Percentiles rank a stretch among this genome's conserved stretches.
Evolutionary conservation across 2,888 invertebrate genomes (phyloP).

Genomic region (Trissolcus brochymenae): DNA sequence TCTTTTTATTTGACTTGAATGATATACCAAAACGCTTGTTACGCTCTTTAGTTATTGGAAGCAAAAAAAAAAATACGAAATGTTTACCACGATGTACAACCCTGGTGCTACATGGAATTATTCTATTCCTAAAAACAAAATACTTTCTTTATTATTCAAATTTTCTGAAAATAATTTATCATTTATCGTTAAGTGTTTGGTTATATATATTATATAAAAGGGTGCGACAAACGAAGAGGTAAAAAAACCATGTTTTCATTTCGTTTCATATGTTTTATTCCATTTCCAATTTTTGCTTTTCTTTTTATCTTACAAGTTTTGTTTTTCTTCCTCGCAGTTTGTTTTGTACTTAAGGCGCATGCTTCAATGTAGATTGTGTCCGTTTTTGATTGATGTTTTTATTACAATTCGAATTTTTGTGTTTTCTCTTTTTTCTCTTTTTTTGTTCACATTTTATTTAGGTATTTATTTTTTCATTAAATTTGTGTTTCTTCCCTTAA

Average conservation of each 20-base stretch:
- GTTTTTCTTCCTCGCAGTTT: conserved; percentile 62
- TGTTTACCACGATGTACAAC: conserved; percentile 68
- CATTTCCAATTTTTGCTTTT: conserved; percentile 43
- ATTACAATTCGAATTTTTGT: conserved; percentile 10
- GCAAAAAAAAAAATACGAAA: conserved; percentile 59
- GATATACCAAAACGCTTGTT: conserved; percentile 51
- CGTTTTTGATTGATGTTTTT: conserved; percentile 40
- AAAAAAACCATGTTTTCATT: conserved; percentile 51
- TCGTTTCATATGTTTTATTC: not conserved
- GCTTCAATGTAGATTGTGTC: conserved; percentile 54
- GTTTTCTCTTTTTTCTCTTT: conserved; percentile 8
- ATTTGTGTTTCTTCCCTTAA: not conserved
- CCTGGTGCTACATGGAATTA: conserved; percentile 76
- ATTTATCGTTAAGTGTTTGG: conserved; percentile 24
- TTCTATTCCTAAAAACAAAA: conserved; percentile 66
- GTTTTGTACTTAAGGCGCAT: conserved; percentile 54
- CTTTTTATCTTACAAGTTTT: conserved; percentile 53
- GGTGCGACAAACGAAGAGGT: conserved; percentile 57
- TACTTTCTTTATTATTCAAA: conserved; percentile 20
- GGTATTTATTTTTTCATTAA: not conserved
- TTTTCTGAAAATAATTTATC: conserved; percentile 4
- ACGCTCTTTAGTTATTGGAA: conserved; percentile 63
- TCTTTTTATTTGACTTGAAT: conserved; percentile 22
- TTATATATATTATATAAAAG: conserved; percentile 32
- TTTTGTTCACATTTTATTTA: conserved; percentile 10